These are phyloP conservation scores for Parapristionchus giblindavisi DNA, from an alignment of 2,888 invertebrate genomes.

Conservation along the genomic window DNA sequence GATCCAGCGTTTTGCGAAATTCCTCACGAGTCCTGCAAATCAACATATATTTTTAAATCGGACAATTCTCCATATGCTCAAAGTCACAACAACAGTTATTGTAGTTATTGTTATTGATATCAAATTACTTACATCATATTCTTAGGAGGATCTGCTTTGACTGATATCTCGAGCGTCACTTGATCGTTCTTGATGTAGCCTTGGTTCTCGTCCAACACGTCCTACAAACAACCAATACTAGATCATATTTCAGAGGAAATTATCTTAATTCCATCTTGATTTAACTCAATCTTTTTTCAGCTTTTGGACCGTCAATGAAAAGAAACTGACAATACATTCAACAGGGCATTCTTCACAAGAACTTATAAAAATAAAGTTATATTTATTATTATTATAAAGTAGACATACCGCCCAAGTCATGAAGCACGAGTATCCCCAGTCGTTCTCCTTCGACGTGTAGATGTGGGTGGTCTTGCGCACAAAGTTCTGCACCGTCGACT, in stretches of 20 bases:
- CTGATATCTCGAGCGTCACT: slow-evolving; percentile 83
- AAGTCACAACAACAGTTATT: too few relatives aligned
- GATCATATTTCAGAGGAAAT: too few relatives aligned
- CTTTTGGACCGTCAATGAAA: too few relatives aligned
- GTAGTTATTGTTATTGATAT: too few relatives aligned
- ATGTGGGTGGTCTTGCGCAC: slow-evolving; percentile 83
- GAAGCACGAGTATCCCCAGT: slow-evolving; percentile 96
- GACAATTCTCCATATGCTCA: too few relatives aligned
- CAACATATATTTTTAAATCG: too few relatives aligned
- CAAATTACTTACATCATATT: slow-evolving; percentile 74
- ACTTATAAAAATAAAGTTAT: too few relatives aligned
- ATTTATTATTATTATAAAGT: too few relatives aligned
- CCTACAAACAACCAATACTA: slow-evolving; percentile 69
- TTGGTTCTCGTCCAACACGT: slow-evolving; percentile 88
- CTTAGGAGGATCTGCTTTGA: slow-evolving; percentile 75
- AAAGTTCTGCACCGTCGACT: slow-evolving; percentile 80
- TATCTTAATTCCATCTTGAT: too few relatives aligned
- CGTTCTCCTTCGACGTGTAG: slow-evolving; percentile 90
- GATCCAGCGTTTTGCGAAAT: slow-evolving; percentile 67
- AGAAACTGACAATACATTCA: too few relatives aligned
- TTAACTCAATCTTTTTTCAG: too few relatives aligned
- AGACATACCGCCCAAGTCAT: slow-evolving; percentile 81
- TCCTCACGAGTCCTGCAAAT: slow-evolving; percentile 61
- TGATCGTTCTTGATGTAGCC: slow-evolving; percentile 88
- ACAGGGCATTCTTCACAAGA: too few relatives aligned